Percentiles rank a stretch among this genome's conserved stretches.
These are phyloP conservation scores for Leucophenga montana DNA, from an alignment of 2,888 invertebrate genomes.

Conservation along the genomic window DNA sequence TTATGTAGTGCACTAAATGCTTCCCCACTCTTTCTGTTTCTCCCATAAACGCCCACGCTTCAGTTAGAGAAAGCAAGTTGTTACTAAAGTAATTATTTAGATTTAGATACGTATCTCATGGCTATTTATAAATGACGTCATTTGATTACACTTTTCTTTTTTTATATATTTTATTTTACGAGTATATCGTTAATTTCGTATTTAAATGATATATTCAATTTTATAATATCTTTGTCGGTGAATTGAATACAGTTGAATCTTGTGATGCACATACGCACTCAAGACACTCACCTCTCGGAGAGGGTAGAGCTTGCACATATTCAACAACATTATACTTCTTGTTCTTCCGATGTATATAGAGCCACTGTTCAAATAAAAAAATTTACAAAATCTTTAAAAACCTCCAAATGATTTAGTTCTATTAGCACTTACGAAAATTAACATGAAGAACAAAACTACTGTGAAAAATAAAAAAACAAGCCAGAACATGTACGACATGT, in stretches of 20 bases:
- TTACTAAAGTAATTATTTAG: not conserved
- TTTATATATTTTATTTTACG: too few relatives aligned
- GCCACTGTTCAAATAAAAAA: not conserved
- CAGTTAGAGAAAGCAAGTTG: not conserved
- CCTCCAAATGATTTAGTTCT: not conserved
- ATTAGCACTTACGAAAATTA: not conserved
- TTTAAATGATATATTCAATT: not conserved
- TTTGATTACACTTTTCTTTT: not conserved
- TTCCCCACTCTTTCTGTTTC: not conserved
- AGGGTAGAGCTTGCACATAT: not conserved
- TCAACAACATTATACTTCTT: not conserved
- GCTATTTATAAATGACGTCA: not conserved
- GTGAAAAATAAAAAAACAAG: not conserved
- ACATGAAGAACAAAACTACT: not conserved
- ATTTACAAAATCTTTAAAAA: not conserved
- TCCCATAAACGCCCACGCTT: not conserved
- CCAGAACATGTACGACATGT: not conserved
- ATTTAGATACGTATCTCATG: slow-evolving; percentile 4
- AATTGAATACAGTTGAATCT: not conserved
- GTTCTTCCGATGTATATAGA: not conserved
- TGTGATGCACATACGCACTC: not conserved
- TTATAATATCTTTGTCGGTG: not conserved
- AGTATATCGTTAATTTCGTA: too few relatives aligned
- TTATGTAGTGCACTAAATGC: not conserved
- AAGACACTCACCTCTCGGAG: not conserved